Conservation (phyloP, 2,113 vertebrate genomes). For the Maccullochella peelii region DNA sequence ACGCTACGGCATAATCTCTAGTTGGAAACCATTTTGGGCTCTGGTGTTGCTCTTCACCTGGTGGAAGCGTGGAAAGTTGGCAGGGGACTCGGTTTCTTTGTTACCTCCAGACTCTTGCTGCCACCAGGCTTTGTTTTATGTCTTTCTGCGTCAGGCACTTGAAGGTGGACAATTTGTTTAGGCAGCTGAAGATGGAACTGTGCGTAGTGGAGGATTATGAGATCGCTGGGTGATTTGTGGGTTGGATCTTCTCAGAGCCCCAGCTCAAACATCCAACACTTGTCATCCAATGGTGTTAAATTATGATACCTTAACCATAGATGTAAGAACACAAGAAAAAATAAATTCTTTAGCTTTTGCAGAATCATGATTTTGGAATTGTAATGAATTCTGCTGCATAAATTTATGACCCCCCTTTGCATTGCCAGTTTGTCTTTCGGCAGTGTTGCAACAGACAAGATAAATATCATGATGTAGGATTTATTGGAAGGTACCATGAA, state of each 20-base stretch:
- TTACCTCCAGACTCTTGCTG: slow-evolving; percentile 65
- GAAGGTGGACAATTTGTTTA: slow-evolving; percentile 81
- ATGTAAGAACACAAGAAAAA: slow-evolving; percentile 48
- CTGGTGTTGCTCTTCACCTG: slow-evolving; percentile 57
- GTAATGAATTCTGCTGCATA: slow-evolving; percentile 35
- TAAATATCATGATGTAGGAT: slow-evolving; percentile 59
- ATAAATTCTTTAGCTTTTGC: slow-evolving; percentile 36
- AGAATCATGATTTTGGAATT: slow-evolving; percentile 49
- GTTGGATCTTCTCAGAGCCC: slow-evolving; percentile 59
- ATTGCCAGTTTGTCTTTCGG: slow-evolving; percentile 49
- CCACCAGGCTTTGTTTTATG: slow-evolving; percentile 75
- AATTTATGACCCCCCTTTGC: slow-evolving; percentile 34
- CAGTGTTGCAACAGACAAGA: slow-evolving; percentile 68
- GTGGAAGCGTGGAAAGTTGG: slow-evolving; percentile 63
- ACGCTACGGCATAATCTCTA: slow-evolving; percentile 46
- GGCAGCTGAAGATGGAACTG: slow-evolving; percentile 81
- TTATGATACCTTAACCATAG: slow-evolving; percentile 53
- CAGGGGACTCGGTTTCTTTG: slow-evolving; percentile 40
- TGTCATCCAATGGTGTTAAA: slow-evolving; percentile 55
- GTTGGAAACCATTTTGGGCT: slow-evolving; percentile 54
- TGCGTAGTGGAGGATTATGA: slow-evolving; percentile 79
- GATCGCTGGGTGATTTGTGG: slow-evolving; percentile 81
- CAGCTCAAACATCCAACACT: slow-evolving; percentile 53
- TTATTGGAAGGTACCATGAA: slow-evolving; percentile 55
- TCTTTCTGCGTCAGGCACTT: slow-evolving; percentile 73